Evolutionary conservation across 1,140 invertebrate genomes (phyloP).

Genomic region (Scaptomyza graminum): DNA sequence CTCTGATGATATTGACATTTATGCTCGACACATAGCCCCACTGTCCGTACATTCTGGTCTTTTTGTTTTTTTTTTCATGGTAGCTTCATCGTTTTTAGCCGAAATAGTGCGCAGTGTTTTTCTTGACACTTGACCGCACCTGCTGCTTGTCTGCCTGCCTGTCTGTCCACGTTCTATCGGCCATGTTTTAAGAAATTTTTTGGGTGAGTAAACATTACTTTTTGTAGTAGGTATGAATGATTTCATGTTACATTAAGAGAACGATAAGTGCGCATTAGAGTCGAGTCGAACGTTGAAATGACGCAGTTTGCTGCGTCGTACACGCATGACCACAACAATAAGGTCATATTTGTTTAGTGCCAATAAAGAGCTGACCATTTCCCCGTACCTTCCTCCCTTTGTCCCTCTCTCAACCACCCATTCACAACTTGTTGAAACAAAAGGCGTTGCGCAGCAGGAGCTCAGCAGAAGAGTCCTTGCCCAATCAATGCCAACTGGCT

Average conservation of each 20-base stretch:
- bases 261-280: conserved; percentile 59
- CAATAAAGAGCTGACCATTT: conserved; percentile 35
- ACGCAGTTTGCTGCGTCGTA: conserved; percentile 44
- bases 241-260: conserved; percentile 22
- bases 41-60: not conserved
- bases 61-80: conserved; percentile 8
- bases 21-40: conserved; percentile 63
- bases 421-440: conserved; percentile 67
- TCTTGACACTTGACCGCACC: conserved; percentile 76
- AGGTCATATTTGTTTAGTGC: conserved; percentile 46
- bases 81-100: conserved; percentile 53
- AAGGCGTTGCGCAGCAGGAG: conserved; percentile 29
- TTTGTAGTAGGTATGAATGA: conserved; percentile 19
- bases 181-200: conserved; percentile 47
- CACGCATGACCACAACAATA: conserved; percentile 47
- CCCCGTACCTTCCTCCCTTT: not conserved
- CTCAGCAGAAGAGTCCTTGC: conserved; percentile 30
- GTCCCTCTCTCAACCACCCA: conserved; percentile 23
- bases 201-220: conserved; percentile 6
- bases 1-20: conserved; percentile 77
- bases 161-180: not conserved
- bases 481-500: conserved; percentile 69
- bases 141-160: conserved; percentile 35
- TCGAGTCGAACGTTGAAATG: conserved; percentile 28
- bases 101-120: conserved; percentile 41